Percentiles rank a stretch among this genome's conserved stretches.
phyloP scores from a whole-genome alignment of 1,140 invertebrate species.

The Drosophila nasuta region DNA sequence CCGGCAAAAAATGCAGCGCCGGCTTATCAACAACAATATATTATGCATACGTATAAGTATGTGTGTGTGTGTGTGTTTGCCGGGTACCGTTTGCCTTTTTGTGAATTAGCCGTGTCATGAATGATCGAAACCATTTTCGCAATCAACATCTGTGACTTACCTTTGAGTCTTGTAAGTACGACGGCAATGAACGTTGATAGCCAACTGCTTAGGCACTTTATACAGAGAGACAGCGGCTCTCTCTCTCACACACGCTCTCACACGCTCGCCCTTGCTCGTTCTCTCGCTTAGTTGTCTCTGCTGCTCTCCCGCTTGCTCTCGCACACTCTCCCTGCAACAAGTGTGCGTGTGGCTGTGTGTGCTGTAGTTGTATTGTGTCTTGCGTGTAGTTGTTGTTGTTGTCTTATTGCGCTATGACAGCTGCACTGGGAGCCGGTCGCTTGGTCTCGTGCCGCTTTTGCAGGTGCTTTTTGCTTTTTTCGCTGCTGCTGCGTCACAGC shows the following conservation, averaged over 20 bases:
- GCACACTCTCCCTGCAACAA: constrained; percentile 21
- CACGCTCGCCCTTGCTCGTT: constrained; percentile 15
- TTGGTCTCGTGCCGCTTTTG: constrained; percentile 49
- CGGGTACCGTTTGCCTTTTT: constrained; percentile 33
- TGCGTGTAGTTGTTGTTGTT: constrained; percentile 39
- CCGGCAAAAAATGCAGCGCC: constrained; percentile 58
- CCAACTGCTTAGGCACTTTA: constrained; percentile 50
- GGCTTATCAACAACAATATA: constrained; percentile 60
- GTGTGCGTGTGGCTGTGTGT: constrained; percentile 16
- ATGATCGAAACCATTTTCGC: constrained; percentile 39
- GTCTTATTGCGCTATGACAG: constrained; percentile 61
- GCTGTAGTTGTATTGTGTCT: constrained; percentile 32
- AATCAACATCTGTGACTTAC: constrained; percentile 51
- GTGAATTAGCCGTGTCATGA: constrained; percentile 48
- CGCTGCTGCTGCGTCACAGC: constrained; percentile 50
- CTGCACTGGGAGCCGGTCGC: constrained; percentile 57
- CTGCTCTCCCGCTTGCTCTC: constrained; percentile 8
- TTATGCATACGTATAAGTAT: constrained; percentile 11
- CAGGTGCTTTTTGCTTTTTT: constrained; percentile 43
- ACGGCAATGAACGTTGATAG: constrained; percentile 52
- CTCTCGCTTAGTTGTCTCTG: background rate
- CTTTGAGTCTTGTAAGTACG: constrained; percentile 58
- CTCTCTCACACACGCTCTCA: constrained; percentile 1
- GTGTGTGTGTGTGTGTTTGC: constrained; percentile 14
- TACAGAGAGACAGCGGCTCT: constrained; percentile 16